Base-by-base conservation (phyloP, 2,888 invertebrate species). In the Alviniconcha strummeri region DNA sequence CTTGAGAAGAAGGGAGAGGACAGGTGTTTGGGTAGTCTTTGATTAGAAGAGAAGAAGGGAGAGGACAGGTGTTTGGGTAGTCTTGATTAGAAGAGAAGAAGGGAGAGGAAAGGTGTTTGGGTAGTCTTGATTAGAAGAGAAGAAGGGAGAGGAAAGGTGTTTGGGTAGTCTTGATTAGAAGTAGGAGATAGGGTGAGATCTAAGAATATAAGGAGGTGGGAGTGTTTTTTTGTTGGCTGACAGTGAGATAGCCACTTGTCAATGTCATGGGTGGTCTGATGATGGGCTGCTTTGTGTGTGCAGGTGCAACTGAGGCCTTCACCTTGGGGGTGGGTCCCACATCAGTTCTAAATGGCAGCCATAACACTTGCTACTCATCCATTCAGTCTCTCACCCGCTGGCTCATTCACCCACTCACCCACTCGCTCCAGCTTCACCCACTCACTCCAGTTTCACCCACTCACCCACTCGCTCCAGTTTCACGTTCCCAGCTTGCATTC, bases 311-410 rank as follows among this genome's bases (percentile, higher is more conserved):
- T 9, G 15, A 11, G 13, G 52, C 74, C 74, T 52, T 9, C 74
- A 15, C 54, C 74, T 52, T 54, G 64, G 15, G 78, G 78, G 64
- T 13, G 78, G 78, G 60, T 60, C 57, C 64, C 13, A 64, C 64
- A 52, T 78, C 78, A 1, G 36, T 36, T 64, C 17, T 77, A 57
- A 78, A 78, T 64, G 78, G 78, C 78, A 78, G 78, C 64, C 78
- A 78, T 60, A 17, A 78, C 64, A 78, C 78, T 64, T 60, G 60
- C 60, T 60, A 60, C 60, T 60, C 60, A 60, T 8, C 60, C 60
- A 60, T 8, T 60, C 60, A 60, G 8, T 60, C 60, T 8, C 60
- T 7, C 60, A 8, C 13, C 1, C 60, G 9, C 13, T 60, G 8
- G 9, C 60, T 11, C 60, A 60, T 13, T 60, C 36, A 36, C 36